These are phyloP conservation scores for Phrynocephalus guinanensis DNA, from an alignment of 2,797 vertebrate genomes.

Conservation along the genomic window DNA sequence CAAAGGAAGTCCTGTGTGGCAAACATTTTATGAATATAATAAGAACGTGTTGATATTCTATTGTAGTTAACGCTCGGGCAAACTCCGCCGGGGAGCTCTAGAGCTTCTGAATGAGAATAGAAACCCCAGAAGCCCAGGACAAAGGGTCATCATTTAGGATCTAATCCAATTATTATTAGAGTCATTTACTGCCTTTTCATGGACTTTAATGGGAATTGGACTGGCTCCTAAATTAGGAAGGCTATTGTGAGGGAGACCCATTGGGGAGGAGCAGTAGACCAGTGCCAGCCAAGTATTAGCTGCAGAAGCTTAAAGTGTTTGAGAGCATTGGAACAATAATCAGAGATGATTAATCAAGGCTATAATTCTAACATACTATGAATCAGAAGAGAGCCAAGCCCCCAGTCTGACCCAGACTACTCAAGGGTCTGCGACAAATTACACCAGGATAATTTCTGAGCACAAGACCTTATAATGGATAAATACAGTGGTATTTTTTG, in stretches of 20 bases:
- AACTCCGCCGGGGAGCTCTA: conserved; percentile 22
- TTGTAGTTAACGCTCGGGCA: conserved; percentile 15
- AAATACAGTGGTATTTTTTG: too few species aligned
- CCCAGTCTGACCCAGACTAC: background rate
- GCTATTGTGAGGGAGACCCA: background rate
- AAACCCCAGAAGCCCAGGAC: background rate
- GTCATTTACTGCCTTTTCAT: conserved; percentile 37
- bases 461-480: background rate
- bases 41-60: background rate
- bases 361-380: conserved; percentile 11
- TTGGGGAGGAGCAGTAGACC: conserved; percentile 23
- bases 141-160: conserved; percentile 38
- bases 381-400: conserved; percentile 18
- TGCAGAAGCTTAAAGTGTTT: conserved; percentile 9
- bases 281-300: conserved; percentile 49
- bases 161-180: conserved; percentile 30
- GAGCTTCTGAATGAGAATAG: conserved; percentile 23
- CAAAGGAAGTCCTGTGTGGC: background rate
- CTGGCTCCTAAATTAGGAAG: conserved; percentile 4
- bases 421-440: conserved; percentile 8
- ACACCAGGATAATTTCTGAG: background rate
- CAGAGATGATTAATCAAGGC: conserved; percentile 27
- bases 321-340: conserved; percentile 9
- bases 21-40: conserved; percentile 14
- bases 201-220: conserved; percentile 28